Evolutionary conservation across 2,797 vertebrate genomes (phyloP), one percentile per base, ranked within the genome.

Genomic region (Spea hammondii): DNA sequence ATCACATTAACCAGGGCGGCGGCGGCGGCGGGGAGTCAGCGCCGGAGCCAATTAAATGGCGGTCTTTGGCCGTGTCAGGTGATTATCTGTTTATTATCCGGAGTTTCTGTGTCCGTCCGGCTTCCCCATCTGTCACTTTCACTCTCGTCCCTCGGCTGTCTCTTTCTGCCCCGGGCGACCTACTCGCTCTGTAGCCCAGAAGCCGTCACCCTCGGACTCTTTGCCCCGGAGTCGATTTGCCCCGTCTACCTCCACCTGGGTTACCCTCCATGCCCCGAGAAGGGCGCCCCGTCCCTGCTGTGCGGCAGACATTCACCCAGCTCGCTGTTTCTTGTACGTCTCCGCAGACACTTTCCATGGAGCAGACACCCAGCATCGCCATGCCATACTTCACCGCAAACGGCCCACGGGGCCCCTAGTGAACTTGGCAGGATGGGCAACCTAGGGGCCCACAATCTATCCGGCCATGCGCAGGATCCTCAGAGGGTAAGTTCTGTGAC

Each of bases 401-500:
- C 8, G 32, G n/a, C 69, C 13, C n/a, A 48, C 10, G 76, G 50
- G 49, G 17, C 10, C 51, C 66, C 8, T 14, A 67, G 46, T 68
- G 62, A 73, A 7, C 0, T 54, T 13, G n/a, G 8, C 50, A 51
- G 10, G 46, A 79, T 73, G 77, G 70, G 77, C 5, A 79, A 79
- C 47, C 50, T 65, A 14, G 54, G 77, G 9, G 59, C n/a, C 14
- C 69, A 65, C 12, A n/a, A 7, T 9, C 53, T 49, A 12, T 65
- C 1, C 46, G 54, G 44, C 6, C 45, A 79, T 5, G 6, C 66
- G 46, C 62, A 67, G 54, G 46, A 48, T 4, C 46, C 13, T 11
- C 51, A 49, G 6, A 72, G 48, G 17, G 77, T 78, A 46, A 72
- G 77, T 72, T n/a, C 51, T 12, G 12, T 4, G 13, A 32, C 32